These are phyloP conservation scores for Tubiluchus corallicola DNA, from an alignment of 2,888 invertebrate genomes.

Conservation along the genomic window DNA sequence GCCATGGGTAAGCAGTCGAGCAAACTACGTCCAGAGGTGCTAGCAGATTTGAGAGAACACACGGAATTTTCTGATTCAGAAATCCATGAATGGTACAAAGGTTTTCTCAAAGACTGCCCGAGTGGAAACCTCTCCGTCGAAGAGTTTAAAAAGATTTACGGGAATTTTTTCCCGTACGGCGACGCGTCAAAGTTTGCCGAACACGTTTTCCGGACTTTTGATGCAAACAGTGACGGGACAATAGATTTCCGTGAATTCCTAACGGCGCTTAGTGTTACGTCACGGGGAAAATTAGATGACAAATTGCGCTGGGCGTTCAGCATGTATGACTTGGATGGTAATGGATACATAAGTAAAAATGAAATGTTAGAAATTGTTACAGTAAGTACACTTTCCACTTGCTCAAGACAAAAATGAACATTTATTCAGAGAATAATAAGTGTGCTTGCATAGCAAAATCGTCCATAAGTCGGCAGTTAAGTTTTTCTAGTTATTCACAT, in stretches of 20 bases:
- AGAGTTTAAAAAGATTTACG: slow-evolving; percentile 93
- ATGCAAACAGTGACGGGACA: slow-evolving; percentile 88
- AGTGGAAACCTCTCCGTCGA: slow-evolving; percentile 89
- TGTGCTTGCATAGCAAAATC: too few species aligned
- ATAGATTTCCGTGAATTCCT: slow-evolving; percentile 96
- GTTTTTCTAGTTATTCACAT: too few species aligned
- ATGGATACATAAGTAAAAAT: slow-evolving; percentile 89
- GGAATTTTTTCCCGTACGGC: slow-evolving; percentile 95
- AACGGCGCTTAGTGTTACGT: slow-evolving; percentile 90
- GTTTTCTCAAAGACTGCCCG: slow-evolving; percentile 93
- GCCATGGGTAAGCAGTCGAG: slow-evolving; percentile 96
- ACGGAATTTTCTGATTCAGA: slow-evolving; percentile 96
- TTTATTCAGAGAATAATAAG: too few species aligned
- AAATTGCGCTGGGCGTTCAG: slow-evolving; percentile 97
- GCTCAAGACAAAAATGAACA: too few species aligned
- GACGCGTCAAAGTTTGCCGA: slow-evolving; percentile 83
- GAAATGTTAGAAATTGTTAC: slow-evolving; percentile 99
- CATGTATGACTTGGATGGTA: slow-evolving; percentile 96
- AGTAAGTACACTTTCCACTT: too few species aligned
- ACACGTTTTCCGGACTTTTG: slow-evolving; percentile 69
- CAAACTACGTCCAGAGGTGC: slow-evolving; percentile 91
- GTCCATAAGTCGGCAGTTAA: too few species aligned
- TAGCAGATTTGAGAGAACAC: slow-evolving; percentile 86
- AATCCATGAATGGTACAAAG: slow-evolving; percentile 88
- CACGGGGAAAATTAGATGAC: slow-evolving; percentile 88